These are phyloP conservation scores for Discoglossus pictus DNA, from an alignment of 2,797 vertebrate genomes.

Conservation along the genomic window DNA sequence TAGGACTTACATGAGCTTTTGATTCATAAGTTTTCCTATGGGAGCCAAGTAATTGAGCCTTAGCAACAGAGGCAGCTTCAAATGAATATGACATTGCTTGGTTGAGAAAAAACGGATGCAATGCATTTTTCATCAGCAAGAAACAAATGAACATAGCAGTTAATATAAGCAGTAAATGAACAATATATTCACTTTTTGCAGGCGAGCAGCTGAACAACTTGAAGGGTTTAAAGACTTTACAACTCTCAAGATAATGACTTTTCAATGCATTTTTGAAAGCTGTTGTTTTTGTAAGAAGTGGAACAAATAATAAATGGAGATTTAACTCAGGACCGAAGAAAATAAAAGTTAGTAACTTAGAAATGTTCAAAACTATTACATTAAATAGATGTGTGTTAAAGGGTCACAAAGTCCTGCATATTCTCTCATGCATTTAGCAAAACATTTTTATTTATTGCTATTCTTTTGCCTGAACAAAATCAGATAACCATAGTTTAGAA, in stretches of 20 bases:
- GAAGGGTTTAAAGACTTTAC: slow-evolving; percentile 1
- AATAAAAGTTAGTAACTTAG: too few species aligned
- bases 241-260: slow-evolving; percentile 10
- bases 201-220: neutral
- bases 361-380: too few species aligned
- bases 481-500: too few species aligned
- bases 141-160: slow-evolving; percentile 24
- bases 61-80: neutral
- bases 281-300: slow-evolving; percentile 13
- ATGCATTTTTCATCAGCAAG: slow-evolving; percentile 25
- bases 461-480: too few species aligned
- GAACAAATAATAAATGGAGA: slow-evolving; percentile 12
- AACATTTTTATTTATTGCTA: too few species aligned
- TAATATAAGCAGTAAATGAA: slow-evolving; percentile 25
- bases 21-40: too few species aligned
- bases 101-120: neutral
- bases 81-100: slow-evolving; percentile 2
- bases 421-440: too few species aligned
- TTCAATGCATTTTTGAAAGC: slow-evolving; percentile 3
- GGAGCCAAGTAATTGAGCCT: too few species aligned
- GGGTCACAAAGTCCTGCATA: too few species aligned
- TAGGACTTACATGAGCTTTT: too few species aligned
- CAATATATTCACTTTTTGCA: neutral
- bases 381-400: too few species aligned
- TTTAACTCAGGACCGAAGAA: neutral